phyloP scores from a whole-genome alignment of 2,797 vertebrate species.

The Yasuhikotakia modesta region DNA sequence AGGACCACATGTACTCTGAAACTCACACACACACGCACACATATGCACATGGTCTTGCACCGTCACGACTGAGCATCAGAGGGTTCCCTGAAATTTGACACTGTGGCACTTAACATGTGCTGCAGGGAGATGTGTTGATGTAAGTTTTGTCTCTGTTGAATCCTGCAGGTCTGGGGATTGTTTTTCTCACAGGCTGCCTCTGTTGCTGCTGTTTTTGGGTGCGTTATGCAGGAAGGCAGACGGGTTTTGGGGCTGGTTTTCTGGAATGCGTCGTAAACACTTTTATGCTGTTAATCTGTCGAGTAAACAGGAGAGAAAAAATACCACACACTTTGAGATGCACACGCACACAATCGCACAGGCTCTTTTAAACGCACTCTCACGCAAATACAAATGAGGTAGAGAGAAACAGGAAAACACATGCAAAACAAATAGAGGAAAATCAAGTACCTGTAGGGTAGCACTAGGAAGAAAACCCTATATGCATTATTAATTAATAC shows the following conservation, averaged over 20 bases:
- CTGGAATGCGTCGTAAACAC: conserved; percentile 67
- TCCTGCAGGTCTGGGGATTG: conserved; percentile 58
- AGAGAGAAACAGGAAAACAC: conserved; percentile 60
- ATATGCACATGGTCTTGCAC: conserved; percentile 42
- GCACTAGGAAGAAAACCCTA: conserved; percentile 26
- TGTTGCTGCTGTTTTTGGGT: conserved; percentile 46
- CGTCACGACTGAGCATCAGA: conserved; percentile 64
- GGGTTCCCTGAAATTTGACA: conserved; percentile 78
- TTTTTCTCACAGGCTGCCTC: conserved; percentile 54
- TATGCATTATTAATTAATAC: conserved; percentile 45
- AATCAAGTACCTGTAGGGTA: conserved; percentile 56
- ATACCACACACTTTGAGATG: conserved; percentile 47
- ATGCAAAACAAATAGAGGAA: conserved; percentile 43
- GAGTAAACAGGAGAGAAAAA: conserved; percentile 52
- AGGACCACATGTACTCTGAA: conserved; percentile 67
- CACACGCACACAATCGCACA: conserved; percentile 38
- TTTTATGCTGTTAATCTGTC: conserved; percentile 63
- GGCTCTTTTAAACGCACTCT: conserved; percentile 50
- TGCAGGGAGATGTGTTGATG: conserved; percentile 53
- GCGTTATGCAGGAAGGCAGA: conserved; percentile 56
- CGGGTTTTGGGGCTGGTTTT: conserved; percentile 62
- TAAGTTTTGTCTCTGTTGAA: conserved; percentile 59
- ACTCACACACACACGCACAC: conserved; percentile 18
- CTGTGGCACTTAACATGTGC: conserved; percentile 70
- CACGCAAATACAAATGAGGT: conserved; percentile 43